Base-by-base conservation (phyloP, 2,888 invertebrate genomes). In the Hartigia nigra region DNA sequence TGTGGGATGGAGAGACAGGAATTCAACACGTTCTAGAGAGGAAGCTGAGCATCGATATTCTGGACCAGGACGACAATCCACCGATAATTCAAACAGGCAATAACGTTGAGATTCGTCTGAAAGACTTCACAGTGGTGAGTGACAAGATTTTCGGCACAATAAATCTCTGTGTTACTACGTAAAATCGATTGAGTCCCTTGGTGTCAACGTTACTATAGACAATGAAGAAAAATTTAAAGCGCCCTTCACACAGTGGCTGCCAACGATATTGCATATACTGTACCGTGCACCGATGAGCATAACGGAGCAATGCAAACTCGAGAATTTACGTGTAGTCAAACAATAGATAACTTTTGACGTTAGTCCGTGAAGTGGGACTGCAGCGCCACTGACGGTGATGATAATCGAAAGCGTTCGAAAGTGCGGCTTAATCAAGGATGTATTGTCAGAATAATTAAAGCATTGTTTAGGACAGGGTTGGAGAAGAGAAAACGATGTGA, bases 61-160 rank as follows among this genome's bases (percentile, higher is more conserved):
- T 94, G 82, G 93, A 94, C 83, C 92, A 93, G 75, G 91, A 93
- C 82, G 92, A 93, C 82, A 92, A 92, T 88, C 91, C 91, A 2
- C 93, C 93, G 0, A 81, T 87, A n/a, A 86, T 90, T 12, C 92
- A 92, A 79, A 88, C 88, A 2, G 84, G 87, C 39, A 85, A 86
- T 76, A 88, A 82, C 55, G 81, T 92, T n/a, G 85, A 87, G 37
- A 89, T 92, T 74, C 84, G 84, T 35, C 85, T 92, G 36, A 77
- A 84, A 11, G 90, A 90, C n/a, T 91, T 91, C 75, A 83, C 80
- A 4, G 81, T 82, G 86, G 91, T 91, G 82, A 87, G 85, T 78
- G 39, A 55, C 5, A 23, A 23, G 39, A 55, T 55, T 55, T 55
- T 55, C 23, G 23, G 23, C 9, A 55, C 5, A 2, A 55, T 55